Evolutionary conservation across 2,113 vertebrate genomes (phyloP).

Genomic region (Marmota flaviventris): DNA sequence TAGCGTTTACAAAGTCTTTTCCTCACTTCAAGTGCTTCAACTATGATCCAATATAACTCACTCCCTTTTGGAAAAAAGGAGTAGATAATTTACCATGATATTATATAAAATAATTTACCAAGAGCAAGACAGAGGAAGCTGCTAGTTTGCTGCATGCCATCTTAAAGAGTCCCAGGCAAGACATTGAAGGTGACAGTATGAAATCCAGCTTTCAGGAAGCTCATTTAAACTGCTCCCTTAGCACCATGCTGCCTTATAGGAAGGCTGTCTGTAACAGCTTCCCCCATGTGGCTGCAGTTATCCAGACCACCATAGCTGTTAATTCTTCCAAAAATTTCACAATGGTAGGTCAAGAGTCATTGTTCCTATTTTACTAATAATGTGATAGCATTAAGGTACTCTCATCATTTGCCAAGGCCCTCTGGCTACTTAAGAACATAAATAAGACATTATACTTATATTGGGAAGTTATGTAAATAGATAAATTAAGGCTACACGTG

Average conservation of each 20-base stretch:
- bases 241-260: neutral
- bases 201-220: neutral
- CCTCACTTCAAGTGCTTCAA: neutral
- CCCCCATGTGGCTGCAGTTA: neutral
- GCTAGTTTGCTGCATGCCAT: neutral
- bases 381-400: neutral
- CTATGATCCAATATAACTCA: constrained; percentile 50
- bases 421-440: neutral
- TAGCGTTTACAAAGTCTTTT: constrained; percentile 39
- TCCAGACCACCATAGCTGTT: neutral
- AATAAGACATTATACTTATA: neutral
- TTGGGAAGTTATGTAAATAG: neutral
- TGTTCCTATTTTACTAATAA: constrained; percentile 37
- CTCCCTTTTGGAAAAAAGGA: constrained; percentile 23
- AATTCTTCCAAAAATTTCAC: constrained; percentile 53
- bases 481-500: neutral
- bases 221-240: neutral
- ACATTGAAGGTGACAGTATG: neutral
- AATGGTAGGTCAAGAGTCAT: neutral
- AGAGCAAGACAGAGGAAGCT: neutral
- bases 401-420: neutral
- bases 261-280: neutral
- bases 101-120: constrained; percentile 55
- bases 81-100: constrained; percentile 29
- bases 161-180: neutral